Conservation (phyloP, 2,888 invertebrate genomes). For the Eupeodes luniger region DNA sequence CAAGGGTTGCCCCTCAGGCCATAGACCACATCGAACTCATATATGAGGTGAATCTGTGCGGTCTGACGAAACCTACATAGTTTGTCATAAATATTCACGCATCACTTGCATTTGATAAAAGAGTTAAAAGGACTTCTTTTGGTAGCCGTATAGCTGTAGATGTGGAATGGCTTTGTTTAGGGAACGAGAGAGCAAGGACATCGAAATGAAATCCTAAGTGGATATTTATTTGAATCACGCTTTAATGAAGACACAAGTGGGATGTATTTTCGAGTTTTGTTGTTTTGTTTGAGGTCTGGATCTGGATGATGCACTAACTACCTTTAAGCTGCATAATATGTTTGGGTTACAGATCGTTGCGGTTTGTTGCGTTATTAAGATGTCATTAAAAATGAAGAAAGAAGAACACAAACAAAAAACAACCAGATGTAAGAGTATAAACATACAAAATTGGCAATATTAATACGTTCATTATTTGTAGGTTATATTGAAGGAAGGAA, state of each 20-base stretch:
- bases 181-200: slow-evolving; percentile 25
- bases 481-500: no score
- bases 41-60: slow-evolving; percentile 64
- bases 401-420: background rate
- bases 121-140: slow-evolving; percentile 55
- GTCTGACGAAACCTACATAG: slow-evolving; percentile 39
- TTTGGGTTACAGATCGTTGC: slow-evolving; percentile 56
- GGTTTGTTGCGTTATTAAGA: slow-evolving; percentile 67
- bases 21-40: slow-evolving; percentile 21
- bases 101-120: slow-evolving; percentile 65
- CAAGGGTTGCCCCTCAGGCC: slow-evolving; percentile 11
- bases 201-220: slow-evolving; percentile 66
- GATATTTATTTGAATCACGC: slow-evolving; percentile 72
- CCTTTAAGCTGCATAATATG: slow-evolving; percentile 5
- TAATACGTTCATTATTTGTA: no score
- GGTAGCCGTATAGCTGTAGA: no score
- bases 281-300: slow-evolving; percentile 34
- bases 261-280: slow-evolving; percentile 45
- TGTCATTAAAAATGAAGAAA: slow-evolving; percentile 57
- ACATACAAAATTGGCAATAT: slow-evolving; percentile 10
- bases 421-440: slow-evolving; percentile 55
- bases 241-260: slow-evolving; percentile 68
- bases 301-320: background rate
- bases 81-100: slow-evolving; percentile 69
- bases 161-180: background rate